Evolutionary conservation across 2,113 vertebrate genomes (phyloP), one percentile per base, ranked within the genome.

Genomic region (Myotis davidii): DNA sequence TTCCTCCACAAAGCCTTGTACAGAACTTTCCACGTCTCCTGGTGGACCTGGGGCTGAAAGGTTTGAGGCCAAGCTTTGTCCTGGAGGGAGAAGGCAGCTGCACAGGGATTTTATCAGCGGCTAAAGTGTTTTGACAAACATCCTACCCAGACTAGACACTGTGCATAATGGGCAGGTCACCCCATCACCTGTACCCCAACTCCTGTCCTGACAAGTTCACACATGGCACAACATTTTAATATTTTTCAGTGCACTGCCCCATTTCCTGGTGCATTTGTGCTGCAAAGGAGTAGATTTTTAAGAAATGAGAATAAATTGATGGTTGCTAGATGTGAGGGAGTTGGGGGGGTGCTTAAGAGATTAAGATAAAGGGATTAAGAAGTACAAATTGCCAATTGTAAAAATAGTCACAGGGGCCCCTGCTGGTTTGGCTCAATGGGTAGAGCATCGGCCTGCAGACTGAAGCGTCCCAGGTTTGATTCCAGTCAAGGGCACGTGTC

Each of bases 1-100:
- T 37, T 61, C 32, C 67, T 61, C 23, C 0, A 0, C 8, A 0
- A 12, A 7, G 37, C 4, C 8, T 67, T 29, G 21, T 9, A 25
- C 3, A 29, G 32, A 73, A 50, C 78, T 48, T 61, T 0, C 21
- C 67, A 32, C 20, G 10, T 7, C 5, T 2, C 29, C 39, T 2
- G 0, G 37, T 45, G 48, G n/a, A 20, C 20, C 27, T 10, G 21
- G 84, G 29, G 42, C 86, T 20, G 29, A 45, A 45, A 50, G 21
- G 9, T 11, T 54, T 39, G 20, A 76, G 32, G 56, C 14, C 29
- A n/a, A 32, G 29, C 73, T 81, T 18, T n/a, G 20, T 25, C 50
- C 88, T 4, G 14, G 20, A 59, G 50, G 50, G 56, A 70, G 48
- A 81, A 27, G 11, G 64, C 76, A 42, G 61, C 48, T n/a, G 3